Conservation (phyloP, 2,113 vertebrate species). For the Sakesphorus luctuosus region DNA sequence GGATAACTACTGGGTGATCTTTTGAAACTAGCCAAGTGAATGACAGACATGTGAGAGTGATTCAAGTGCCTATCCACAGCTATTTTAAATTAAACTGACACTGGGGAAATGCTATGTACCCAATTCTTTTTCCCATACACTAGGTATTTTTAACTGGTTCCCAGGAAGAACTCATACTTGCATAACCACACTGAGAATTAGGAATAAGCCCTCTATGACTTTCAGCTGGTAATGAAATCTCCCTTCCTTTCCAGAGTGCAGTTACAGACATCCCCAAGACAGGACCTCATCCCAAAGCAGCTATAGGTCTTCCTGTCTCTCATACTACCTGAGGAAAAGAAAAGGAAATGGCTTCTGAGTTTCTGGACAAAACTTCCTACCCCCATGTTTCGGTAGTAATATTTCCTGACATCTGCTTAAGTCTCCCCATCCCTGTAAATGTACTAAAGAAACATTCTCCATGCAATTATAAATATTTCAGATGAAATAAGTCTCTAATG, state of each 20-base stretch:
- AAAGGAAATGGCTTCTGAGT: not conserved
- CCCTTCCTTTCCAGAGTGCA: not conserved
- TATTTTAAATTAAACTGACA: slow-evolving; percentile 31
- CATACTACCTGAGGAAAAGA: not conserved
- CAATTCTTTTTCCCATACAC: not conserved
- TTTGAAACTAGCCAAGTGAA: not conserved
- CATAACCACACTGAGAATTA: not conserved
- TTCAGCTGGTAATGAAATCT: not conserved
- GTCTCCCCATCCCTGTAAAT: not conserved
- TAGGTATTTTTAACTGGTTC: slow-evolving; percentile 23
- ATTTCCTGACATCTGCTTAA: not conserved
- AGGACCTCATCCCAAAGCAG: not conserved
- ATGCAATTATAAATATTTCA: not conserved
- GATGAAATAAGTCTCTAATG: not conserved
- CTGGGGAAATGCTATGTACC: not conserved
- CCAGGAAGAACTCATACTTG: not conserved
- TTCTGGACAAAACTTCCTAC: not conserved
- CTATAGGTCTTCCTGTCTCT: not conserved
- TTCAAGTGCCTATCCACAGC: not conserved
- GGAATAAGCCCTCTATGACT: not conserved
- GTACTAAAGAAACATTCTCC: not conserved
- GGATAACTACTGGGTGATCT: not conserved
- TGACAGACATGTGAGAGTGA: slow-evolving; percentile 2
- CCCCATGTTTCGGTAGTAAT: not conserved
- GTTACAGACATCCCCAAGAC: not conserved